Base-by-base conservation (phyloP, 2,797 vertebrate species). In the Vireo griseus region DNA sequence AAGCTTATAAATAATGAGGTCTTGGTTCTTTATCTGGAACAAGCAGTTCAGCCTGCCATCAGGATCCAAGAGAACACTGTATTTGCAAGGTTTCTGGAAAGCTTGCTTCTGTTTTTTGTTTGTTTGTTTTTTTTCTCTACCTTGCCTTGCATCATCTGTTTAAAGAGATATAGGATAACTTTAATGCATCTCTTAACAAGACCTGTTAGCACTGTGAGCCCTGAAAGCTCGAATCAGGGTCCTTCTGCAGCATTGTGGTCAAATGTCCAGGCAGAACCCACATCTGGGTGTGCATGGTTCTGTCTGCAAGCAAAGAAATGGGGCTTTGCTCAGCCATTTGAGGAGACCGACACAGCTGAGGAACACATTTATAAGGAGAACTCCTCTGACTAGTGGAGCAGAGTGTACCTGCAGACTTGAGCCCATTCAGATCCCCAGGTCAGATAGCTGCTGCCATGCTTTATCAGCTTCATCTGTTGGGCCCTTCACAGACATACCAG, bases 401-500 rank as follows among this genome's bases (percentile, higher is more conserved):
- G 62, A 63, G 33, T 22, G n/a, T 67, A 31, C 61, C 51, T 73
- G 66, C 17, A 48, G 62, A n/a, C 24, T 10, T 20, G 68, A 84
- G 33, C 57, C 68, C 18, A 2, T 67, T 67, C 48, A 65, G 72
- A 80, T 94, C 21, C 59, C 59, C 40, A 15, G 21, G 10, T 69
- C 5, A 54, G 86, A 81, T 76, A 63, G 35, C 57, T 65, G 88
- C 73, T 74, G 81, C 79, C 47, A 1, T 82, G 87, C 89, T 72
- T 66, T 90, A 91, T 92, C 91, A 76, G 16, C 62, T 85, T 82
- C 44, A 92, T 92, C 91, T 82, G 5, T 6, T 77, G 82, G 50
- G 20, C 55, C 2, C 63, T 47, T 45, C 50, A 31, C 18, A 62
- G 45, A 51, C 68, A 25, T 57, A 65, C 22, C 71, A 73, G 59